These are phyloP conservation scores for Agrotis puta DNA, from an alignment of 2,888 invertebrate species.

Conservation along the genomic window DNA sequence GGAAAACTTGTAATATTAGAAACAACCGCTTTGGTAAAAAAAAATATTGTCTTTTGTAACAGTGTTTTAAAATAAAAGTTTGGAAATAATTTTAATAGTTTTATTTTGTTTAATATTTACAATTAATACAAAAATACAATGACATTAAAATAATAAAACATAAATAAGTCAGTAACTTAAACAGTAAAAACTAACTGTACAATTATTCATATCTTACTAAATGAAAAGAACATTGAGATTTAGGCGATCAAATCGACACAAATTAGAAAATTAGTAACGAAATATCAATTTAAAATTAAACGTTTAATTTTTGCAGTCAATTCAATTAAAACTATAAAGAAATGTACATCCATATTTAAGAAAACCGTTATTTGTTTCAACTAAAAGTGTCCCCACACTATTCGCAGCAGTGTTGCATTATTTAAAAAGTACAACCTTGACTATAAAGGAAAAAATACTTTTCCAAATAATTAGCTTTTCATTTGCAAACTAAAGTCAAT, in stretches of 20 bases:
- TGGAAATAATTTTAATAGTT: conserved; percentile 23
- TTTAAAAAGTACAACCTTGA: conserved; percentile 13
- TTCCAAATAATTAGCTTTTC: background rate
- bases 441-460: background rate
- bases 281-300: conserved; percentile 22
- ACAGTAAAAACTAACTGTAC: conserved; percentile 32
- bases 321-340: conserved; percentile 15
- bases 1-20: conserved; percentile 55
- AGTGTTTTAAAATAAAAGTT: conserved; percentile 53
- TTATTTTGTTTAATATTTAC: conserved; percentile 50
- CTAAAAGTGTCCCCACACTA: conserved; percentile 18
- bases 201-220: conserved; percentile 40
- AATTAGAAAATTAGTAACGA: conserved; percentile 35
- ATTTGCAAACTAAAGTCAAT: background rate
- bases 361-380: background rate
- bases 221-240: conserved; percentile 28
- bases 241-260: conserved; percentile 50
- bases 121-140: conserved; percentile 51
- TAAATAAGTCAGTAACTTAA: conserved; percentile 41
- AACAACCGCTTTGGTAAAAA: conserved; percentile 40
- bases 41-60: conserved; percentile 53
- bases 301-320: conserved; percentile 25
- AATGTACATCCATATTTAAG: no score
- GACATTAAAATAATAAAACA: conserved; percentile 32
- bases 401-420: conserved; percentile 2